These are phyloP conservation scores for Drosophila kurseongensis DNA, from an alignment of 1,140 invertebrate species.

Conservation along the genomic window DNA sequence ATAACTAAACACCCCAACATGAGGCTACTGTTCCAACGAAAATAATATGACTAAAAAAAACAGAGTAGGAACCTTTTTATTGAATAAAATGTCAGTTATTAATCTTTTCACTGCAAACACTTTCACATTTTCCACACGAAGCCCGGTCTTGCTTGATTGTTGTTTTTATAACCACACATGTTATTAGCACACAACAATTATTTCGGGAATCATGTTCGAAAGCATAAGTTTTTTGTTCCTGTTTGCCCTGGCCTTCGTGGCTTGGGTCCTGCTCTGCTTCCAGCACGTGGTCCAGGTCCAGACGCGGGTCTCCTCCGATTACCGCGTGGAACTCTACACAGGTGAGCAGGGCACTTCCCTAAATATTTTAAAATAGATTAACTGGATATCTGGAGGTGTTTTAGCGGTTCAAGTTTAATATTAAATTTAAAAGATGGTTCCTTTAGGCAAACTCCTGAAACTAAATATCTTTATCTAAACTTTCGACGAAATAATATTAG, in stretches of 20 bases:
- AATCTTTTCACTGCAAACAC: background rate
- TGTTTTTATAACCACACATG: constrained; percentile 30
- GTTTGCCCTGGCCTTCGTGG: constrained; percentile 45
- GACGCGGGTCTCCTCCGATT: constrained; percentile 11
- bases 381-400: no score
- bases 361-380: no score
- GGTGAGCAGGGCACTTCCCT: constrained; percentile 44
- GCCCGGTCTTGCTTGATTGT: constrained; percentile 1
- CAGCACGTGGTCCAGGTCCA: constrained; percentile 44
- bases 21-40: no score
- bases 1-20: no score
- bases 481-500: no score
- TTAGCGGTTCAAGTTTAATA: no score
- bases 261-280: constrained; percentile 58
- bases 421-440: no score
- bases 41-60: background rate
- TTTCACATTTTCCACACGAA: constrained; percentile 23
- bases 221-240: constrained; percentile 64
- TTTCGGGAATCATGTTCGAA: constrained; percentile 56
- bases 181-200: constrained; percentile 13
- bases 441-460: no score
- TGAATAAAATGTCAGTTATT: background rate
- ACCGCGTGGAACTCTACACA: constrained; percentile 52
- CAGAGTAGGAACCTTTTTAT: background rate
- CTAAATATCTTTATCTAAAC: no score